phyloP scores from a whole-genome alignment of 1,140 invertebrate species.

The Cephus cinctus region DNA sequence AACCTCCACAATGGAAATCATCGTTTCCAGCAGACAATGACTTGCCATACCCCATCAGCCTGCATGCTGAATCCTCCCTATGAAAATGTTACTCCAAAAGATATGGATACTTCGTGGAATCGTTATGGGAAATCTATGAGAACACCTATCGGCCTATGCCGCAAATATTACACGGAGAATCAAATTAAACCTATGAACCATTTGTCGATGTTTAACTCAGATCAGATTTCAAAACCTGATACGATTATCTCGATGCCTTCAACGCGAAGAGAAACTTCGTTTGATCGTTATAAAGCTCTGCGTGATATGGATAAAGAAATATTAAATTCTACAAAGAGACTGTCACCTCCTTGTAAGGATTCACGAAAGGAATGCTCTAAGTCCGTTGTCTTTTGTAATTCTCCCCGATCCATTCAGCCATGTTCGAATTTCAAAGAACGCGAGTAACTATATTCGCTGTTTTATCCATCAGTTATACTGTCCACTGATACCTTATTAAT shows the following conservation, averaged over 20 bases:
- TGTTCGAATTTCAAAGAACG: neutral
- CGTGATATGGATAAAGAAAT: neutral
- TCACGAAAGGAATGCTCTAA: neutral
- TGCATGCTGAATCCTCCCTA: neutral
- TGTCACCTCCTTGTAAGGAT: constrained; percentile 8
- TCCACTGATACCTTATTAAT: neutral
- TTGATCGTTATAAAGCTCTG: neutral
- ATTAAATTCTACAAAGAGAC: neutral
- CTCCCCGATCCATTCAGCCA: neutral
- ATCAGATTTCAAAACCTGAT: too few species aligned
- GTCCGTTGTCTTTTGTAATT: neutral
- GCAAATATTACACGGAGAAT: too few species aligned
- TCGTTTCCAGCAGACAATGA: too few species aligned
- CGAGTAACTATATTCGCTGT: neutral
- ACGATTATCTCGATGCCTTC: too few species aligned
- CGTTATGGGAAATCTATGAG: too few species aligned
- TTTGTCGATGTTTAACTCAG: too few species aligned
- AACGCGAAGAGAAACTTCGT: neutral
- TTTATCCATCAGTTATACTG: neutral
- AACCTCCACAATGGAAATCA: too few species aligned
- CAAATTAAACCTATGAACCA: too few species aligned
- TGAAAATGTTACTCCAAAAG: too few species aligned
- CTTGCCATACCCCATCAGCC: too few species aligned
- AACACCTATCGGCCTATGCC: too few species aligned
- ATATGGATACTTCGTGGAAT: too few species aligned